Evolutionary conservation across 37 sponge, comb jelly and placozoan species (phyloP), one percentile per base, ranked within the genome.

Genomic region (Chondrosia reniformis): DNA sequence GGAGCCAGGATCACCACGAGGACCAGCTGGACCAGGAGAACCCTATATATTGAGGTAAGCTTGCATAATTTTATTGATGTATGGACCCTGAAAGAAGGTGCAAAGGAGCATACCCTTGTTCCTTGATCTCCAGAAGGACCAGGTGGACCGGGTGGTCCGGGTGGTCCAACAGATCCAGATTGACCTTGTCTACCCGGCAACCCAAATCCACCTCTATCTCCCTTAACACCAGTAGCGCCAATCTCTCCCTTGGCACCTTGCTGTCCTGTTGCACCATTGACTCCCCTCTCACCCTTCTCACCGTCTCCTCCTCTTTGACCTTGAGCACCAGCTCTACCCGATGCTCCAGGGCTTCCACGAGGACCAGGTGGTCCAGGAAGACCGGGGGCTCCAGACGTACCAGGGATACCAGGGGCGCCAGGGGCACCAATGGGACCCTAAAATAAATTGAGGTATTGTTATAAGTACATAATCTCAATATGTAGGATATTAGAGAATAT

Each of bases 301-400:
- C 92, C 88, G n/a, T 80, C 76, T 17, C 75, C 92, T 55, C 92
- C 92, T 38, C 67, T 55, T 77, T 82, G 80, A 5, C 92, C 92
- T 62, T 33, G 63, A 61, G 84, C 84, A 52, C 92, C 92, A 40
- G 46, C 33, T 31, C 19, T 37, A 45, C 88, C 92, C 15, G 46
- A 25, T 15, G 41, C 33, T 24, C 88, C 88, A 37, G 45, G 30
- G 21, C 55, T 76, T 33, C 92, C 92, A 45, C 73, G 87, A 12
- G 56, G 67, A 31, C 87, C 87, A 34, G 58, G 46, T 22, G 78
- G 36, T n/a, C 87, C 87, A 71, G 77, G 52, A 28, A 58, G 36
- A 41, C 87, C 87, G 30, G 86, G 77, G 8, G 41, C 24, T 30
- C 86, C 86, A 43, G 86, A 71, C 41, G 81, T 72, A 4, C 86